Conservation (phyloP, 2,113 vertebrate genomes). For the Copsychus sechellarum region DNA sequence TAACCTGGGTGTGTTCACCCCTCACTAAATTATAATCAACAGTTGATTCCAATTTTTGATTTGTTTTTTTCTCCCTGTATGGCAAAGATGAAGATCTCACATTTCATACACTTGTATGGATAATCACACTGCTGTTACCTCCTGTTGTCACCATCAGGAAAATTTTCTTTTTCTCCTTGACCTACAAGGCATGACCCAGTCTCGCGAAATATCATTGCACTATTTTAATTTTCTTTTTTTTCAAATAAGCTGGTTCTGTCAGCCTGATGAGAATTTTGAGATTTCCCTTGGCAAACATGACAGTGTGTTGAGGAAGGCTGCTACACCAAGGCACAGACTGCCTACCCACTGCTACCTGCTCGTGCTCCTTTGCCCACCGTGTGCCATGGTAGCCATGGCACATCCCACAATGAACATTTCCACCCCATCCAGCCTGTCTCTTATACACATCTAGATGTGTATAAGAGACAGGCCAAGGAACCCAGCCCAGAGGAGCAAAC, state of each 20-base stretch:
- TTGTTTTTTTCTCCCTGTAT: neutral
- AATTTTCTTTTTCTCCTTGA: neutral
- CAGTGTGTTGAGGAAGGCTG: neutral
- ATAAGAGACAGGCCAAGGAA: too few relatives aligned
- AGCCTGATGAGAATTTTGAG: neutral
- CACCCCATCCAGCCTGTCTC: neutral
- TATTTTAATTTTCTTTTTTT: neutral
- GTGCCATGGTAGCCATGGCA: rapidly evolving
- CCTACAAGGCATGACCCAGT: neutral
- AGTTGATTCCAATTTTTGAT: neutral
- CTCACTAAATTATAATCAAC: neutral
- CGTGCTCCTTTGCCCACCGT: rapidly evolving
- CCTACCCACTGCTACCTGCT: neutral
- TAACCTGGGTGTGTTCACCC: neutral
- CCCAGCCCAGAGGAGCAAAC: neutral
- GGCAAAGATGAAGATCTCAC: neutral
- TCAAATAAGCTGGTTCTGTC: rapidly evolving
- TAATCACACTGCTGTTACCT: neutral
- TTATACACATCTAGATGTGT: too few relatives aligned
- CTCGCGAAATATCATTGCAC: neutral
- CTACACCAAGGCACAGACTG: neutral
- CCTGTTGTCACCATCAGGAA: neutral
- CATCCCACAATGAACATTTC: neutral
- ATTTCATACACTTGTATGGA: neutral
- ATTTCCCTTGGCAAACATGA: neutral